Evolutionary conservation across 2,888 invertebrate species (phyloP).

Genomic region (Beris morrisii): DNA sequence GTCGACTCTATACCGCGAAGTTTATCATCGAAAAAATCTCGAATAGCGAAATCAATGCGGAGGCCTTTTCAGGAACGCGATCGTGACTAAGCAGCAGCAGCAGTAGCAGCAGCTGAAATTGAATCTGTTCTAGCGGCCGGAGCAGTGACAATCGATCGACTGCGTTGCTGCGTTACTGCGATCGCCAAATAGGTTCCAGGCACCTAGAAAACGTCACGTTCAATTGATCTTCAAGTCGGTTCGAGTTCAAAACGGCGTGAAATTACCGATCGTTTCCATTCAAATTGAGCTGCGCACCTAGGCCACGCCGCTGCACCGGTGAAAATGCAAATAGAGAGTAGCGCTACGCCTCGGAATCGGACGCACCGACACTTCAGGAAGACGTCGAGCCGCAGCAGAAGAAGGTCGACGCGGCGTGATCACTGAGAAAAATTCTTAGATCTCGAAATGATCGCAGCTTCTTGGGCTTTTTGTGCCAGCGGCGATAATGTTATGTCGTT

Average conservation of each 20-base stretch:
- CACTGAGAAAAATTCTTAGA: no score
- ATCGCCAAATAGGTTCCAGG: conserved; percentile 5
- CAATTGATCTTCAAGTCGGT: conserved; percentile 19
- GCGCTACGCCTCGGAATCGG: no score
- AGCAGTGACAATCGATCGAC: background rate
- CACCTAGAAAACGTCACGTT: conserved; percentile 16
- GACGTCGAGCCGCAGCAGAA: no score
- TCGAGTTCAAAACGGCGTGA: conserved; percentile 18
- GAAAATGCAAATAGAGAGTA: no score
- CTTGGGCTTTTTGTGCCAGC: no score
- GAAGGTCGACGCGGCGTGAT: no score
- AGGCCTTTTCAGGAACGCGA: conserved; percentile 20
- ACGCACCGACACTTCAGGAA: no score
- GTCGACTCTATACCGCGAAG: conserved; percentile 17
- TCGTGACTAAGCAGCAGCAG: conserved; percentile 24
- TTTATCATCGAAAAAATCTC: conserved; percentile 21
- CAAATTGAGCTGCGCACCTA: conserved; percentile 6
- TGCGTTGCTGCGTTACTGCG: background rate
- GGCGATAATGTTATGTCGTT: no score
- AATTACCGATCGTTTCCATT: conserved; percentile 16
- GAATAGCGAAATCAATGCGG: conserved; percentile 18
- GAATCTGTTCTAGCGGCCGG: background rate
- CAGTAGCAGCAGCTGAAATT: background rate
- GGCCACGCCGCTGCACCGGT: background rate
- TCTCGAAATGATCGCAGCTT: no score